Evolutionary conservation across 2,888 invertebrate genomes (phyloP), one percentile per base, ranked within the genome.

Genomic region (Caenorhabditis doughertyi): DNA sequence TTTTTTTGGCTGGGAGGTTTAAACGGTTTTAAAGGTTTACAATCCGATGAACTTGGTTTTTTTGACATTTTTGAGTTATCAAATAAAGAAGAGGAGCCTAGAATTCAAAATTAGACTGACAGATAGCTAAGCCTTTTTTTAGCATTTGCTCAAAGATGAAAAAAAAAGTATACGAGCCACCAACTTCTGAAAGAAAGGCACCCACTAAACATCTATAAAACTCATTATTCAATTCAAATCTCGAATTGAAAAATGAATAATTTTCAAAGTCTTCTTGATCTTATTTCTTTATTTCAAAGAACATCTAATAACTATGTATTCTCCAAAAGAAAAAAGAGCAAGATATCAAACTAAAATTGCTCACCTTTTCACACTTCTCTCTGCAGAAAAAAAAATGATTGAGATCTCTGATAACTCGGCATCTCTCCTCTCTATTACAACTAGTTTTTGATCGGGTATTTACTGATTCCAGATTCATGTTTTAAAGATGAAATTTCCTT

Each of bases 391-490:
- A 21, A 25, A 21, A 35, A 55, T 18, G 21, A 23, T 29, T 9
- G 21, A 64, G 64, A 64, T 64, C 64, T 64, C 49, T 64, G 64
- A 29, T 42, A 35, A n/a, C n/a, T 35, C 3, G 11, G 5, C n/a
- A n/a, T n/a, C n/a, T n/a, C n/a, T n/a, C n/a, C n/a, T n/a, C n/a
- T n/a, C n/a, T 11, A 21, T 29, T 29, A 49, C 47, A 47, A 64
- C 27, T n/a, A 64, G 49, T 65, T 65, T 47, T 32, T 65, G 62
- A 49, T 49, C 64, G 13, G 8, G 23, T 44, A 44, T 49, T 29
- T 35, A 65, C 21, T 51, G 51, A 65, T 65, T 65, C 65, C 21
- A 65, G 51, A 65, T 65, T 47, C 39, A 35, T 65, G 32, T 49
- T 39, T 18, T 32, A 49, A 65, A 65, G 32, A 65, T 47, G 32